Percentiles rank a stretch among this genome's conserved stretches.
phyloP scores from a whole-genome alignment of 1,140 invertebrate species.

The Cotesia chilonis region DNA sequence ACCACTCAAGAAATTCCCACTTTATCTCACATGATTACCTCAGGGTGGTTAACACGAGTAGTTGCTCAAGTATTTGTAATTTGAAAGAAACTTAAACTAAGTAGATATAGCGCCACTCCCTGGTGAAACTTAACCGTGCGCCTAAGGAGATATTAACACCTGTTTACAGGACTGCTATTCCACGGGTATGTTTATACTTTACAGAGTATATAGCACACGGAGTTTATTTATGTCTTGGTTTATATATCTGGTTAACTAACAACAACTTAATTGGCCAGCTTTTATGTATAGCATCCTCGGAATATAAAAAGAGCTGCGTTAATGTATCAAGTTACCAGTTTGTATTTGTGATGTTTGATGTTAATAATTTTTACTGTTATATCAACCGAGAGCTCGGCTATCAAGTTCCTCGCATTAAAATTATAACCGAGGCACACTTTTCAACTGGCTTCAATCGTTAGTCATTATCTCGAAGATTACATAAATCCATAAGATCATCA shows the following conservation, averaged over 20 bases:
- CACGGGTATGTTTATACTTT: no score
- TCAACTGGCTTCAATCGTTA: no score
- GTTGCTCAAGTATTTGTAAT: not conserved
- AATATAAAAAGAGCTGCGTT: slow-evolving; percentile 4
- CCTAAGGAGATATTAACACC: slow-evolving; percentile 22
- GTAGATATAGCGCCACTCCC: slow-evolving; percentile 7
- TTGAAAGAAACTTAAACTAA: not conserved
- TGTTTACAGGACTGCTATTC: not conserved
- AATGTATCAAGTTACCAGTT: slow-evolving; percentile 1
- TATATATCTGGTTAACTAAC: not conserved
- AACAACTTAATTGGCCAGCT: slow-evolving; percentile 20
- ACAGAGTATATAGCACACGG: not conserved
- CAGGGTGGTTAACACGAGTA: not conserved
- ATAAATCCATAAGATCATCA: no score
- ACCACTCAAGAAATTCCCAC: not conserved
- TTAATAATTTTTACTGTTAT: no score
- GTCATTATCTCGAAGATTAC: no score
- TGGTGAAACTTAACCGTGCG: not conserved
- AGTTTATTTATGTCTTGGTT: slow-evolving; percentile 4
- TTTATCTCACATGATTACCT: no score
- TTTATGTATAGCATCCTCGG: slow-evolving; percentile 3
- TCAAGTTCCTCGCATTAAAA: no score
- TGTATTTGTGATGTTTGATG: not conserved
- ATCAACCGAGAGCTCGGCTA: no score
- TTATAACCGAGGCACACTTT: no score